phyloP scores from a whole-genome alignment of 2,888 invertebrate genomes.

The Leistus spinibarbis region DNA sequence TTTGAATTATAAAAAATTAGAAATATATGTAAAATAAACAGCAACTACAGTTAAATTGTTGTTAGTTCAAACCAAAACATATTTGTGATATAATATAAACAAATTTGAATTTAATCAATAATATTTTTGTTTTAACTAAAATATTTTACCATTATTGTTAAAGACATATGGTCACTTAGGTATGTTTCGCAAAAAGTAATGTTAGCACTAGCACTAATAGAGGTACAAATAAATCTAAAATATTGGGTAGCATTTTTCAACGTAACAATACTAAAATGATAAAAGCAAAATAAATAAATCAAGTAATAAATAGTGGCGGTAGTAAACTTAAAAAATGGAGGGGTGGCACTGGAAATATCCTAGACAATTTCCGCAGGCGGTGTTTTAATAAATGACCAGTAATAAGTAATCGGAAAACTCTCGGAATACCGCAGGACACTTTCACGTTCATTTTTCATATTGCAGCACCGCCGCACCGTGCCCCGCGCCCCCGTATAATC shows the following conservation, averaged over 20 bases:
- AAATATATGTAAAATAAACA: no score
- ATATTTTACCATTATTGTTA: no score
- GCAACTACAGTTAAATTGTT: no score
- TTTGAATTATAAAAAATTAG: no score
- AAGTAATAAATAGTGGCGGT: background rate
- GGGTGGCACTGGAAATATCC: background rate
- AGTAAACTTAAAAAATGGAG: background rate
- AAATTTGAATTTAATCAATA: no score
- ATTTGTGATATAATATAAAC: no score
- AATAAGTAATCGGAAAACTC: background rate
- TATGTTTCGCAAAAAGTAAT: no score
- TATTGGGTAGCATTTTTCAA: background rate
- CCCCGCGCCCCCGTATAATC: slow-evolving; percentile 1
- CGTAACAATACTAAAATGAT: background rate
- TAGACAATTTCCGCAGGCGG: background rate
- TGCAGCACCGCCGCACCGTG: background rate
- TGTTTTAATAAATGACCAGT: slow-evolving; percentile 1
- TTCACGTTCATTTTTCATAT: slow-evolving; percentile 29
- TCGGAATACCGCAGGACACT: slow-evolving; percentile 25
- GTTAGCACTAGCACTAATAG: no score
- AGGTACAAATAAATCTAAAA: no score
- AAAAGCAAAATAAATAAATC: background rate
- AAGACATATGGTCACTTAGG: no score
- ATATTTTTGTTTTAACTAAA: no score
- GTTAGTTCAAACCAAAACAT: no score